Evolutionary conservation across 2,797 vertebrate genomes (phyloP), one percentile per base, ranked within the genome.

Genomic region (Cephalopachus bancanus): DNA sequence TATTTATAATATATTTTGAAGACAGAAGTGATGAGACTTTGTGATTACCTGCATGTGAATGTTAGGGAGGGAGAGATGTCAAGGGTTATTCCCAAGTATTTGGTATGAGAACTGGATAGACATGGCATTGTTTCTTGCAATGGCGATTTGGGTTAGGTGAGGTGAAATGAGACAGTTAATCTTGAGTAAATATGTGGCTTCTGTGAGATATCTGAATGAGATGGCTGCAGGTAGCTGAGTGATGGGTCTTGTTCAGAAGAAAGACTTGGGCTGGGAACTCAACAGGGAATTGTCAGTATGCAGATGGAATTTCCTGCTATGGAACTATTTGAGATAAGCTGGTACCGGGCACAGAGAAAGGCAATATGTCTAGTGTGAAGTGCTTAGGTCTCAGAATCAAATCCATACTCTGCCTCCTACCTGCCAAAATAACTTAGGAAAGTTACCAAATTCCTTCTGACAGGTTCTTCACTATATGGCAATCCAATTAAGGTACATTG

Each of bases 11-110:
- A n/a, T 6, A 51, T 83, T 67, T 44, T 67, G 4, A 49, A 91
- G 44, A 37, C 20, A 83, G 33, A 78, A 78, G 49, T 12, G 51
- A 72, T 3, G 69, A 28, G 8, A 51, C 10, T 6, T 65, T 17
- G 10, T 57, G 87, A 67, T 83, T 75, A 74, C 33, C 62, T 84
- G 28, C 44, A 71, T 24, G 30, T 59, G 10, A 4, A 19, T 90
- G 3, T 53, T 37, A 7, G 14, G 11, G 20, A 19, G 11, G 55
- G 9, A 1, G 19, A 24, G 4, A 15, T 7, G 0, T 28, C n/a
- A 59, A 33, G 24, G 17, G 24, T 65, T 12, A 71, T 15, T 64
- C 7, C 28, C 30, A 14, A 14, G 14, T 51, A 57, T 86, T 49
- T 67, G 75, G 16, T 1, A 0, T 49, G 33, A 88, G 55, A 30